Base-by-base conservation (phyloP, 2,888 invertebrate species). In the Sycophila texana region DNA sequence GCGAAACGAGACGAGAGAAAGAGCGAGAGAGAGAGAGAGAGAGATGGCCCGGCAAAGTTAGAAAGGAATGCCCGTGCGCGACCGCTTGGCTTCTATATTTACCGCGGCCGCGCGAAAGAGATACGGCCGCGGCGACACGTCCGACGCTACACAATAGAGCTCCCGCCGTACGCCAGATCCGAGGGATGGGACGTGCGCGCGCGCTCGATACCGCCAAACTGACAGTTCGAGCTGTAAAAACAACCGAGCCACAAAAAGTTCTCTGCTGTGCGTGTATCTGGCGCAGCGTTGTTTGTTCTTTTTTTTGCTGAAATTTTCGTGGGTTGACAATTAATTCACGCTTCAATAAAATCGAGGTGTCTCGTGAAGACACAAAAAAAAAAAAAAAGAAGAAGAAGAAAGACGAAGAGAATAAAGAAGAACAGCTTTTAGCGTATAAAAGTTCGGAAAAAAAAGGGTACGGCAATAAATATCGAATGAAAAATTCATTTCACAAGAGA, bases 121-220 rank as follows among this genome's bases (percentile, higher is more conserved):
- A 77, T 55, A 55, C 60, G n/a, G 30, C 39, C 61, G 61, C 14
- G 30, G 30, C 61, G 61, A 39, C 63, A 39, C 63, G 26, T 26
- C 26, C 58, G 63, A 63, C 72, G 72, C 77, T 67, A 77, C 77
- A 77, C 77, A 77, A 77, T 77, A 72, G 77, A 51, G 39, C 71
- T 39, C 39, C 39, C 39, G 39, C 7, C 39, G 39, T 39, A 39
- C 39, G 39, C 39, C 39, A 39, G 39, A 39, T 39, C 39, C 39
- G 55, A 39, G 57, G 68, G 68, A 68, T 55, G 55, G 39, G 39
- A 10, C 39, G 39, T 39, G 39, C 39, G 26, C 26, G 26, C 26
- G 26, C 26, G 39, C 39, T 39, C 39, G 39, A 39, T 39, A 39
- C 39, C 39, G 39, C 39, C 39, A 39, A 39, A 39, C 10, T 39